Conservation (phyloP, 1,140 invertebrate genomes). For the Drosophila pseudoobscura region DNA sequence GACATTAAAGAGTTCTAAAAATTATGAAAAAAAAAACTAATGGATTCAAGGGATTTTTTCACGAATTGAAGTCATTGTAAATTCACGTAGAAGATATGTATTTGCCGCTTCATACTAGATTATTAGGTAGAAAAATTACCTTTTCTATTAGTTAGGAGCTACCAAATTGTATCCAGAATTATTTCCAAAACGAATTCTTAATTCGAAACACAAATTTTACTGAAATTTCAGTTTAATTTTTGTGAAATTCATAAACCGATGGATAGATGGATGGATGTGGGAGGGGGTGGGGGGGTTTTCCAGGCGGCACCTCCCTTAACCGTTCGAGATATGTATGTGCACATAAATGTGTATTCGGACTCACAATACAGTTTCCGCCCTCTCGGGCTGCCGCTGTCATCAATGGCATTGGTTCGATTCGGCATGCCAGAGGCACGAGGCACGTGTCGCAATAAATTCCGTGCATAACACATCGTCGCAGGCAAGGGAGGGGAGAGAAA, state of each 20-base stretch:
- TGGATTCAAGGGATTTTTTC: too few species aligned
- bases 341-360: neutral
- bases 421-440: slow-evolving; percentile 44
- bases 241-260: slow-evolving; percentile 7
- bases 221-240: neutral
- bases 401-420: slow-evolving; percentile 63
- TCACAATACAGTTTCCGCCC: slow-evolving; percentile 41
- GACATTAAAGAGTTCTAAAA: too few species aligned
- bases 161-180: too few species aligned
- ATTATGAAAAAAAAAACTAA: too few species aligned
- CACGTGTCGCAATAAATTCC: slow-evolving; percentile 69
- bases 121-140: too few species aligned
- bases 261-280: neutral
- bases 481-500: neutral
- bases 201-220: too few species aligned
- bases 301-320: slow-evolving; percentile 6
- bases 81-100: too few species aligned
- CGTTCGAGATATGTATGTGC: too few species aligned
- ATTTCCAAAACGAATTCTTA: too few species aligned
- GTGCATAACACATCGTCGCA: slow-evolving; percentile 5
- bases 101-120: too few species aligned
- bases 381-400: slow-evolving; percentile 46
- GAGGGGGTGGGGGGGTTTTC: neutral
- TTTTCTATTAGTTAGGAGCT: too few species aligned
- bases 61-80: too few species aligned